phyloP scores from a whole-genome alignment of 2,888 invertebrate genomes.

The Andrena minutula region DNA sequence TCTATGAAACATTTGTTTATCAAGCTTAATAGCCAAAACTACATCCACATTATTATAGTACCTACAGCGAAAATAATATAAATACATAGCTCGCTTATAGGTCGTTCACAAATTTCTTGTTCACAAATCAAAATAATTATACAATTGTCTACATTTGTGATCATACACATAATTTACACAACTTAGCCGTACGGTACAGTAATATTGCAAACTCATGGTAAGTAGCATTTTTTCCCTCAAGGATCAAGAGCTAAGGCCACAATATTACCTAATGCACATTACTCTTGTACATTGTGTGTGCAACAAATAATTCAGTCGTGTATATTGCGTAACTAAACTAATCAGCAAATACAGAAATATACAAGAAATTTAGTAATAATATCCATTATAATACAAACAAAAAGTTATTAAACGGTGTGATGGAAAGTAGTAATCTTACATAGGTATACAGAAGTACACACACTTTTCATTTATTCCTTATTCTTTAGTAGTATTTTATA shows the following conservation, averaged over 20 bases:
- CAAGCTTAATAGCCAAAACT: constrained; percentile 11
- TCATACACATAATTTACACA: constrained; percentile 18
- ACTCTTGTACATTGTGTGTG: constrained; percentile 9
- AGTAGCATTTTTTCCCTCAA: constrained; percentile 12
- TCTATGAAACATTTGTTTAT: background rate
- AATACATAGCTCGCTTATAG: constrained; percentile 8
- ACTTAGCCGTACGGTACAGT: constrained; percentile 1
- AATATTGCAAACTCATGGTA: constrained; percentile 19
- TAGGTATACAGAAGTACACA: constrained; percentile 15
- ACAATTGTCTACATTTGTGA: constrained; percentile 13
- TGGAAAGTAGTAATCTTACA: constrained; percentile 21
- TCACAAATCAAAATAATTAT: constrained; percentile 9
- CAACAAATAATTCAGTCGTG: background rate
- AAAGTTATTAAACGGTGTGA: background rate
- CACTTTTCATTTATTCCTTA: constrained; percentile 3
- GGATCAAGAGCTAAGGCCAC: background rate
- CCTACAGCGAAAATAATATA: background rate
- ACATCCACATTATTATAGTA: background rate
- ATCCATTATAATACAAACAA: constrained; percentile 5
- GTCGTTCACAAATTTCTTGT: background rate
- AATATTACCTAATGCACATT: constrained; percentile 8
- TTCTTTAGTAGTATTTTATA: constrained; percentile 18
- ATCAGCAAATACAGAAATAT: background rate
- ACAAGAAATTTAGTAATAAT: background rate
- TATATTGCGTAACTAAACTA: constrained; percentile 11